These are phyloP conservation scores for Meiosimyza decipiens DNA, from an alignment of 2,888 invertebrate species.

Conservation along the genomic window DNA sequence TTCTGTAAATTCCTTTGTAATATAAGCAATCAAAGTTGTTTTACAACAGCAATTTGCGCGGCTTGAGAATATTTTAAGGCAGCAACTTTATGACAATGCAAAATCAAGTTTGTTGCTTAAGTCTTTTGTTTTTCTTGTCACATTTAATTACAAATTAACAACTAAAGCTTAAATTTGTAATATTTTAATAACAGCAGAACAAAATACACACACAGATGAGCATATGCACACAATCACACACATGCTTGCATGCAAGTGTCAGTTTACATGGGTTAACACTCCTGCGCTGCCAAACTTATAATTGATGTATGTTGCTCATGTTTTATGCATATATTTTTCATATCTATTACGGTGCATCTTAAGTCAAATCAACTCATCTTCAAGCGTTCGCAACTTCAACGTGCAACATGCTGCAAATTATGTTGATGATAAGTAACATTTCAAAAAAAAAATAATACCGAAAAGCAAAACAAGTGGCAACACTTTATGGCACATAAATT, in stretches of 20 bases:
- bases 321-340: constrained; percentile 23
- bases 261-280: no score
- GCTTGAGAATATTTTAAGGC: no score
- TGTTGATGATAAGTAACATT: background rate
- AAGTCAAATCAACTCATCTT: background rate
- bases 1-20: background rate
- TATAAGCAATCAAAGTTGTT: background rate
- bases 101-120: no score
- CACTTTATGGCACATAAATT: constrained; percentile 24
- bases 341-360: constrained; percentile 2
- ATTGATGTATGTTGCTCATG: constrained; percentile 23
- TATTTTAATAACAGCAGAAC: constrained; percentile 1
- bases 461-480: constrained; percentile 4
- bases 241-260: background rate
- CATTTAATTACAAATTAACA: no score
- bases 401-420: background rate
- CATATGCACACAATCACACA: background rate
- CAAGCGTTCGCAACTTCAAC: constrained; percentile 1
- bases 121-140: no score
- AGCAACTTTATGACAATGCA: no score
- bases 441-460: background rate
- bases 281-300: background rate
- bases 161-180: constrained; percentile 11
- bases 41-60: no score
- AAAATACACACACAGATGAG: background rate